Evolutionary conservation across 92 coral and sea anemone species (phyloP).

Genomic region (Porites evermanni): DNA sequence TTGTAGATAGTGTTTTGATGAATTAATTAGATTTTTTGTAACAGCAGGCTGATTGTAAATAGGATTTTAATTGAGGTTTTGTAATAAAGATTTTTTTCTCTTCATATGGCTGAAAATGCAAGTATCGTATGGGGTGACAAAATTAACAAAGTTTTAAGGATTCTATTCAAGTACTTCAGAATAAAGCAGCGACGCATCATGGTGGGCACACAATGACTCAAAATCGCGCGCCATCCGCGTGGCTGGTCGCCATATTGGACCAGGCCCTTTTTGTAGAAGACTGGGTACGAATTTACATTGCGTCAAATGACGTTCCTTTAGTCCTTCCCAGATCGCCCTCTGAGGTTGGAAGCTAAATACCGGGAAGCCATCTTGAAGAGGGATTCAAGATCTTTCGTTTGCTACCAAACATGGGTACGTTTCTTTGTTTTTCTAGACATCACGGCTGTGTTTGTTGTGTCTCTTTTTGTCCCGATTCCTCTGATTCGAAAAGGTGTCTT

Average conservation of each 20-base stretch:
- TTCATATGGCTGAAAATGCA: too few species aligned
- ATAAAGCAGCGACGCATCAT: too few species aligned
- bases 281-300: slow-evolving; percentile 16
- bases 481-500: slow-evolving; percentile 23
- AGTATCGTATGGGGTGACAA: too few species aligned
- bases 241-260: slow-evolving; percentile 42
- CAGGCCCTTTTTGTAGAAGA: not conserved
- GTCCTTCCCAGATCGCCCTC: slow-evolving; percentile 9
- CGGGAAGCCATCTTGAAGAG: not conserved
- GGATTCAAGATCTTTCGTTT: slow-evolving; percentile 13
- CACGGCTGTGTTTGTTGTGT: slow-evolving; percentile 5
- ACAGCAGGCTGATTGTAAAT: too few species aligned
- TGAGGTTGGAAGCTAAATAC: slow-evolving; percentile 6
- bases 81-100: too few species aligned
- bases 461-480: slow-evolving; percentile 24
- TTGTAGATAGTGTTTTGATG: too few species aligned
- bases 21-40: too few species aligned
- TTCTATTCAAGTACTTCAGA: too few species aligned
- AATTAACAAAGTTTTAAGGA: too few species aligned
- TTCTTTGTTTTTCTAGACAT: slow-evolving; percentile 33
- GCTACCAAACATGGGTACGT: slow-evolving; percentile 22
- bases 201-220: slow-evolving; percentile 13
- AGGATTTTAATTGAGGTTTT: too few species aligned
- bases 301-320: not conserved
- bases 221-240: slow-evolving; percentile 18